phyloP scores from a whole-genome alignment of 2,797 vertebrate genomes.

The Catamblyrhynchus diadema region DNA sequence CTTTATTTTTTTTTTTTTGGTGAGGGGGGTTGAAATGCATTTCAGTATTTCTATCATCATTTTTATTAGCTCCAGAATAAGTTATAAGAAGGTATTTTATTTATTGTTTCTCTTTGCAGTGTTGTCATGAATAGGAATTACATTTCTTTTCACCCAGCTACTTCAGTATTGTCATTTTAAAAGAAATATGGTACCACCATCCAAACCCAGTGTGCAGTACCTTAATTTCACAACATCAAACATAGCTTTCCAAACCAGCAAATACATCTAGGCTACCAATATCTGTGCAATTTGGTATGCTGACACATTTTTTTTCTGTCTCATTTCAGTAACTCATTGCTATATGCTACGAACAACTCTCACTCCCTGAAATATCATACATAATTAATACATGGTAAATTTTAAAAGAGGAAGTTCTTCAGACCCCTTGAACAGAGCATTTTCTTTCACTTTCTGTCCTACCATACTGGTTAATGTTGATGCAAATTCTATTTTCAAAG shows the following conservation, averaged over 20 bases:
- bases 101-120: neutral
- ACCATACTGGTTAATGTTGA: neutral
- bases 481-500: neutral
- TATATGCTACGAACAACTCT: slow-evolving; percentile 47
- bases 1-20: neutral
- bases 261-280: neutral
- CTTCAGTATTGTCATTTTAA: neutral
- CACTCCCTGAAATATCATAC: slow-evolving; percentile 26
- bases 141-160: neutral
- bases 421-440: neutral
- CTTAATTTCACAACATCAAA: slow-evolving; percentile 1
- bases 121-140: neutral
- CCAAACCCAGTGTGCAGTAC: neutral
- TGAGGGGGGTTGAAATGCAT: neutral
- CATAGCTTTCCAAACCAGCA: neutral
- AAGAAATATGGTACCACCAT: neutral
- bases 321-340: slow-evolving; percentile 27
- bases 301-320: slow-evolving; percentile 26
- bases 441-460: neutral
- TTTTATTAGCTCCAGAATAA: neutral
- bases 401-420: slow-evolving; percentile 15
- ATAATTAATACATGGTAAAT: slow-evolving; percentile 24
- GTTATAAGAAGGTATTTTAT: neutral
- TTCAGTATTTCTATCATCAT: neutral
- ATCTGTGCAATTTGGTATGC: neutral